These are phyloP conservation scores for Sebastes nivosus DNA, from an alignment of 2,797 vertebrate genomes.

Conservation along the genomic window DNA sequence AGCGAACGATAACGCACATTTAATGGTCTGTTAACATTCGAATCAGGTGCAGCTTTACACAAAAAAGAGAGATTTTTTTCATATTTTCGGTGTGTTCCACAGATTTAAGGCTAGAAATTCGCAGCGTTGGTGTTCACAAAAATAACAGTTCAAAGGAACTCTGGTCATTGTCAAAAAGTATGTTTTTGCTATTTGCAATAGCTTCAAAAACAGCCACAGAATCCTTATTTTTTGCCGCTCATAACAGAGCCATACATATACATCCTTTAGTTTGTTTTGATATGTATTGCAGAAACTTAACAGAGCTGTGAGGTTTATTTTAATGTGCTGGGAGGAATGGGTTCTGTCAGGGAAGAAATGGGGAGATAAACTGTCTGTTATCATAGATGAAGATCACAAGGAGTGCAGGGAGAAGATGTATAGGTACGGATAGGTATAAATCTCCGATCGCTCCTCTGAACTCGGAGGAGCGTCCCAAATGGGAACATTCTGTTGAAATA, in stretches of 20 bases:
- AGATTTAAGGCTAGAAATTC: neutral
- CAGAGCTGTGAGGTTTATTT: conserved; percentile 40
- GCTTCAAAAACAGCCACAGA: neutral
- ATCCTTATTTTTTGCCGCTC: neutral
- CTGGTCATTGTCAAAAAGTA: neutral
- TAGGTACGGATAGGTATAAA: conserved; percentile 36
- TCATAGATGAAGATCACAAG: conserved; percentile 43
- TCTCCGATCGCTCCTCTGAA: conserved; percentile 35
- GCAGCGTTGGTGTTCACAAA: neutral
- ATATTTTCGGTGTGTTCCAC: neutral
- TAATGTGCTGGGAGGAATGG: conserved; percentile 38
- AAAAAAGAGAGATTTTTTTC: neutral
- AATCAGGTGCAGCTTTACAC: too few species aligned
- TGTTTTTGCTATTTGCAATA: neutral
- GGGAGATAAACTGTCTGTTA: conserved; percentile 48
- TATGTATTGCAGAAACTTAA: conserved; percentile 11
- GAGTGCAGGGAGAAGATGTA: conserved; percentile 32
- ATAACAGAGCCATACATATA: conserved; percentile 15
- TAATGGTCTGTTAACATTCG: rapidly evolving
- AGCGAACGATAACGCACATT: too few species aligned
- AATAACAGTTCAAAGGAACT: neutral
- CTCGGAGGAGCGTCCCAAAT: conserved; percentile 2
- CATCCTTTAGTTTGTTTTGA: conserved; percentile 44
- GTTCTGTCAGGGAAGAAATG: conserved; percentile 40
- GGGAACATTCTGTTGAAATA: conserved; percentile 14